Evolutionary conservation across 2,888 invertebrate species (phyloP), one percentile per base, ranked within the genome.

Genomic region (Tenthredo amoena): DNA sequence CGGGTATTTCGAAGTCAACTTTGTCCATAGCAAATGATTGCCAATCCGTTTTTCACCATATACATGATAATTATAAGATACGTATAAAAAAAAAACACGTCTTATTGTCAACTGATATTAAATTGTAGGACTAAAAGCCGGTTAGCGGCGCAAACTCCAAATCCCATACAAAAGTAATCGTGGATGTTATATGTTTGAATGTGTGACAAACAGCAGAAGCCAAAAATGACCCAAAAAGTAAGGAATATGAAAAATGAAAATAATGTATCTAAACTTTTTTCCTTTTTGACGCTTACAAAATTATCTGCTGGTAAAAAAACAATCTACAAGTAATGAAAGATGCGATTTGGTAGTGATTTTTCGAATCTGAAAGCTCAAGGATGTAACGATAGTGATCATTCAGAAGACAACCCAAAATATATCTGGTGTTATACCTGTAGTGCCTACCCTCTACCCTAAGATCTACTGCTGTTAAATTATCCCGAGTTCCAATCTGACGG

Each of bases 361-460:
- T n/a, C 47, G 10, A 76, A 77, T 55, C 15, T 34, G 55, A 77
- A 34, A 77, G 21, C 55, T 31, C n/a, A 55, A 55, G 5, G 31
- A 77, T 77, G 77, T 55, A 55, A 77, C 77, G 34, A 55, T 77
- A 50, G 47, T 55, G 55, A 77, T 77, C 34, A 55, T 55, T 77
- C 55, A 55, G 34, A 34, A 77, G 55, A 77, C 47, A 55, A 34
- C 47, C 77, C 31, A 77, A 74, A 15, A 74, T 55, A 55, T 77
- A 37, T 77, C 34, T 34, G 55, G 34, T 55, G 55, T 55, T 55
- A 55, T 77, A 77, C 47, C 77, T 55, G 77, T 77, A 77, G 77
- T 77, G 77, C 77, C 77, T 77, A 77, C 77, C 77, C 77, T 55
- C 77, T 77, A 77, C 77, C 77, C 77, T 55, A 31, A 77, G 31